Conservation (phyloP, 2,797 vertebrate species). For the Chrosomus eos region DNA sequence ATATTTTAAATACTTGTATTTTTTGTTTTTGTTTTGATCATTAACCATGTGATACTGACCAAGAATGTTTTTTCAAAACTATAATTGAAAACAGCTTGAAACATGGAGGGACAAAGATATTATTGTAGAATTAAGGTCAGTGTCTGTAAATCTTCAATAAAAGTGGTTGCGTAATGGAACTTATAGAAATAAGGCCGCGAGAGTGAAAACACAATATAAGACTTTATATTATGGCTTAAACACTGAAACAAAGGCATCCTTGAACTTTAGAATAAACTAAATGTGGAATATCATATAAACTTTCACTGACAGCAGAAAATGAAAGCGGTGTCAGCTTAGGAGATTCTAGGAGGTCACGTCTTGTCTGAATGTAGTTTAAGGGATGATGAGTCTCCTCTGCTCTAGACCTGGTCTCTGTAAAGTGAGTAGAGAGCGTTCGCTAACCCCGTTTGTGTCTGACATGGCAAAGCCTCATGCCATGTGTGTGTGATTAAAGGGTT, state of each 20-base stretch:
- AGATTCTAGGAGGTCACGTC: not conserved
- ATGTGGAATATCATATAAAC: not conserved
- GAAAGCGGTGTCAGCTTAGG: not conserved
- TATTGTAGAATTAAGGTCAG: constrained; percentile 42
- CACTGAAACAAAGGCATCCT: not conserved
- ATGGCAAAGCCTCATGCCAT: not conserved
- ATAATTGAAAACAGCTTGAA: not conserved
- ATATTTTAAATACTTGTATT: too few relatives aligned
- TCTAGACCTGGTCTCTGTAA: not conserved
- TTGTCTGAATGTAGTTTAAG: constrained; percentile 5
- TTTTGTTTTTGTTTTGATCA: too few relatives aligned
- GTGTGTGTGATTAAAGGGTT: constrained; percentile 23
- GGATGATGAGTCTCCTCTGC: not conserved
- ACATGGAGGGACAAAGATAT: constrained; percentile 21
- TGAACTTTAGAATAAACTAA: not conserved
- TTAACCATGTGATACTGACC: not conserved
- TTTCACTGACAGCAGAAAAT: not conserved
- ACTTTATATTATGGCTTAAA: constrained; percentile 12
- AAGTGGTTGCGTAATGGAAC: constrained; percentile 25
- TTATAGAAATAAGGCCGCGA: not conserved
- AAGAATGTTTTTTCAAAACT: too few relatives aligned
- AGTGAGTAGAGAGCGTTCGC: not conserved
- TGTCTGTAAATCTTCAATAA: constrained; percentile 39
- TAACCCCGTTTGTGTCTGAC: constrained; percentile 3
- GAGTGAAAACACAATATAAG: not conserved